Percentiles rank a stretch among this genome's conserved stretches.
Evolutionary conservation across 1,140 invertebrate genomes (phyloP).

Genomic region (Eriosoma lanigerum): DNA sequence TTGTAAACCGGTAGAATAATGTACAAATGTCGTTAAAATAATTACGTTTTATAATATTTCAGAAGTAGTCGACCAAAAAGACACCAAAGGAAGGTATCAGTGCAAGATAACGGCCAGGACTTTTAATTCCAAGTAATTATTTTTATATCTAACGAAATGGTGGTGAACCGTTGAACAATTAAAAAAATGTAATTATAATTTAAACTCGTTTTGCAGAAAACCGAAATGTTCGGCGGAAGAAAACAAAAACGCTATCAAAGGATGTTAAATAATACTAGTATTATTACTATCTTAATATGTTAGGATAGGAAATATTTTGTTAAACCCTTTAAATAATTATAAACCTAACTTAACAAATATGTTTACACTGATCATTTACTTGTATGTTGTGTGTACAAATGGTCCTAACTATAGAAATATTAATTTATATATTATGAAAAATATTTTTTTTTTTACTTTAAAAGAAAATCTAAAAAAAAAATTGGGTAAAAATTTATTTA

Average conservation of each 20-base stretch:
- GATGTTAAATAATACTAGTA: slow-evolving; percentile 21
- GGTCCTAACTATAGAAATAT: slow-evolving; percentile 42
- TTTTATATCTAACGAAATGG: background rate
- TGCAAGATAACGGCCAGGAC: slow-evolving; percentile 35
- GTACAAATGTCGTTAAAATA: background rate
- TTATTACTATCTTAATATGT: slow-evolving; percentile 23
- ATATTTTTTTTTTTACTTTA: slow-evolving; percentile 24
- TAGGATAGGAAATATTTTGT: slow-evolving; percentile 25
- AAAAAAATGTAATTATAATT: background rate
- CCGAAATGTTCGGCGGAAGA: slow-evolving; percentile 1
- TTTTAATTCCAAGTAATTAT: slow-evolving; percentile 36
- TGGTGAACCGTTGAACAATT: background rate
- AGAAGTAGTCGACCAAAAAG: slow-evolving; percentile 35
- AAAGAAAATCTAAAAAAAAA: slow-evolving; percentile 18
- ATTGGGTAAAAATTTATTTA: slow-evolving; percentile 16
- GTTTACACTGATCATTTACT: slow-evolving; percentile 22
- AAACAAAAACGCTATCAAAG: slow-evolving; percentile 30
- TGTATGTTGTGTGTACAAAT: background rate
- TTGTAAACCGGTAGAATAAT: background rate
- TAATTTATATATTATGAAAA: slow-evolving; percentile 37
- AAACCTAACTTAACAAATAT: slow-evolving; percentile 47
- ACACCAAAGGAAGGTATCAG: slow-evolving; percentile 21
- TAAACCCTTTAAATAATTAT: slow-evolving; percentile 24
- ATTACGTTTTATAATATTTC: slow-evolving; percentile 11
- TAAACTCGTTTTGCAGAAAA: background rate